Evolutionary conservation across 2,888 invertebrate species (phyloP).

Genomic region (Calliphora vomitoria): DNA sequence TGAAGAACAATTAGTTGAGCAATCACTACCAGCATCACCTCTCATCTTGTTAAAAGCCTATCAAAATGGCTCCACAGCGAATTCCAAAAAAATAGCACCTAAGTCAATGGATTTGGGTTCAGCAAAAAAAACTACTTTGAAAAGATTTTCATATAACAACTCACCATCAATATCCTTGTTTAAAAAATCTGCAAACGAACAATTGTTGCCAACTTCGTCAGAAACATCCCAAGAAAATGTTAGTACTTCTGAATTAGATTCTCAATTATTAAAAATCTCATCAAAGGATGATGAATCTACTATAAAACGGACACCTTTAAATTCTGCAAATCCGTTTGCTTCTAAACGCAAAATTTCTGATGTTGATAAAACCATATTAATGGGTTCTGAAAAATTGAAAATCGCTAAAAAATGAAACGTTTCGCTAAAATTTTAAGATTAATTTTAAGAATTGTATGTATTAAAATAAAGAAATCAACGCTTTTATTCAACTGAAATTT

Average conservation of each 20-base stretch:
- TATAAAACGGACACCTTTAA: slow-evolving; percentile 79
- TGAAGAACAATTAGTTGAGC: slow-evolving; percentile 74
- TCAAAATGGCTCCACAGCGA: slow-evolving; percentile 73
- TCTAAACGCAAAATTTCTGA: slow-evolving; percentile 85
- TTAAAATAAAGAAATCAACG: slow-evolving; percentile 11
- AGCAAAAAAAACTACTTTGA: slow-evolving; percentile 85
- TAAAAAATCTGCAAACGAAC: slow-evolving; percentile 72
- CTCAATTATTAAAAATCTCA: slow-evolving; percentile 28
- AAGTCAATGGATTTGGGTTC: slow-evolving; percentile 82
- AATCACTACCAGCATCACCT: slow-evolving; percentile 77
- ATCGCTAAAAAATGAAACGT: slow-evolving; percentile 77
- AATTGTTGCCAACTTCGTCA: slow-evolving; percentile 30
- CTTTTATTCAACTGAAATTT: background rate
- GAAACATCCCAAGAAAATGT: slow-evolving; percentile 68
- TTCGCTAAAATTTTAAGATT: background rate
- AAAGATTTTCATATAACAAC: slow-evolving; percentile 84
- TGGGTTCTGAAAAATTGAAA: slow-evolving; percentile 80
- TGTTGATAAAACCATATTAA: slow-evolving; percentile 77
- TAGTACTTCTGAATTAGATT: slow-evolving; percentile 35
- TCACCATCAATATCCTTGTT: slow-evolving; percentile 55
- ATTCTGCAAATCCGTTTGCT: slow-evolving; percentile 80
- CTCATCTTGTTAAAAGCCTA: slow-evolving; percentile 76
- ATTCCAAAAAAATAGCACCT: slow-evolving; percentile 77
- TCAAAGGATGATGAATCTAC: slow-evolving; percentile 71
- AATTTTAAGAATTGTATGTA: slow-evolving; percentile 21